Evolutionary conservation across 2,113 vertebrate genomes (phyloP), one percentile per base, ranked within the genome.

Genomic region (Syngnathus typhle): DNA sequence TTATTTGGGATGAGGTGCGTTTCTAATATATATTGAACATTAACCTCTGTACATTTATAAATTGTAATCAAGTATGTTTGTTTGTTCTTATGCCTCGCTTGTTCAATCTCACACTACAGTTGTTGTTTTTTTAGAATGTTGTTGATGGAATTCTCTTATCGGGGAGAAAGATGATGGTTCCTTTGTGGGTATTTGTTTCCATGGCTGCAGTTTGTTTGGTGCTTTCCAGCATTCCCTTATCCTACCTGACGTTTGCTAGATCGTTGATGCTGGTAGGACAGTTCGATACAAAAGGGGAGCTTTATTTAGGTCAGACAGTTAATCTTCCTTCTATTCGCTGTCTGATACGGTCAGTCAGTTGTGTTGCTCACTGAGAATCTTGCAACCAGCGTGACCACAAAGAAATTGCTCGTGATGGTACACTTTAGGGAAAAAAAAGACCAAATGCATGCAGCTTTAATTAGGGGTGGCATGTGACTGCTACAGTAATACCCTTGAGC

Each of bases 61-160:
- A 51, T 51, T 51, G 19, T 51, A 7, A 51, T 51, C 13, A 1
- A 19, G 7, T 1, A 19, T 11, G 10, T 23, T 21, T 9, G 2
- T 23, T 23, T 21, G 21, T 55, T 23, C 21, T 27, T 23, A 2
- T n/a, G 19, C 52, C 32, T 59, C 19, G 56, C 32, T 59, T 59
- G 2, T 18, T 32, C 36, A 37, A 6, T 59, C 15, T 59, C 56
- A 59, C 32, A 16, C 27, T 16, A 16, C 32, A 59, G 16, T 59
- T 59, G 56, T 58, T 46, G 23, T 55, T 23, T 55, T 13, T 11
- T 56, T 16, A 15, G 55, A 13, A 6, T 36, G 16, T 59, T 64
- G 72, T 70, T 85, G 85, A 87, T 83, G 77, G 67, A 72, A 81
- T 81, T 87, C 70, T 86, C 71, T 85, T 80, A 83, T 88, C 82